These are phyloP conservation scores for Cisticola juncidis DNA, from an alignment of 2,113 vertebrate species.

Conservation along the genomic window DNA sequence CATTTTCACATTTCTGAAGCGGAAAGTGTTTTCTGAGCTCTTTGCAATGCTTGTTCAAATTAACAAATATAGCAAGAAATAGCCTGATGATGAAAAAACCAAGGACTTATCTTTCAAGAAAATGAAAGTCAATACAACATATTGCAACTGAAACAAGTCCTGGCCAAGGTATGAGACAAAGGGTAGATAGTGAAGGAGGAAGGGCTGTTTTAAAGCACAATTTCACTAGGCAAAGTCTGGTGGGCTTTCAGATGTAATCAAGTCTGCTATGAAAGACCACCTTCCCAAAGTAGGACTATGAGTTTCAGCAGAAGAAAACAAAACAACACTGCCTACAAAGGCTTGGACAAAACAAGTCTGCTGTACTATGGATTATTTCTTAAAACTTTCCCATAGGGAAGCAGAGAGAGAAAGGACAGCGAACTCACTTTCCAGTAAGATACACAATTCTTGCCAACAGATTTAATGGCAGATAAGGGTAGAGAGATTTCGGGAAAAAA, in stretches of 20 bases:
- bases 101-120: not conserved
- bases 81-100: not conserved
- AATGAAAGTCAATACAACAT: not conserved
- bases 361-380: not conserved
- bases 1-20: not conserved
- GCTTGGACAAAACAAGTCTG: not conserved
- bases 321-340: not conserved
- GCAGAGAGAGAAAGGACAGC: not conserved
- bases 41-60: not conserved
- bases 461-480: not conserved
- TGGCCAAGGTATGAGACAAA: not conserved
- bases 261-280: not conserved
- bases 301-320: not conserved
- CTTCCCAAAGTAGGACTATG: not conserved
- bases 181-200: not conserved
- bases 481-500: not conserved
- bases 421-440: not conserved
- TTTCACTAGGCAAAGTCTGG: not conserved
- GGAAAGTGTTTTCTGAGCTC: not conserved
- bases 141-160: not conserved
- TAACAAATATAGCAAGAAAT: not conserved
- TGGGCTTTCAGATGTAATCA: not conserved
- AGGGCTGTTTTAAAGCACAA: not conserved
- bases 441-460: not conserved
- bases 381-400: not conserved